Percentiles rank a stretch among this genome's conserved stretches.
Conservation (phyloP, 1,140 invertebrate genomes). For the Frieseomelitta varia region DNA sequence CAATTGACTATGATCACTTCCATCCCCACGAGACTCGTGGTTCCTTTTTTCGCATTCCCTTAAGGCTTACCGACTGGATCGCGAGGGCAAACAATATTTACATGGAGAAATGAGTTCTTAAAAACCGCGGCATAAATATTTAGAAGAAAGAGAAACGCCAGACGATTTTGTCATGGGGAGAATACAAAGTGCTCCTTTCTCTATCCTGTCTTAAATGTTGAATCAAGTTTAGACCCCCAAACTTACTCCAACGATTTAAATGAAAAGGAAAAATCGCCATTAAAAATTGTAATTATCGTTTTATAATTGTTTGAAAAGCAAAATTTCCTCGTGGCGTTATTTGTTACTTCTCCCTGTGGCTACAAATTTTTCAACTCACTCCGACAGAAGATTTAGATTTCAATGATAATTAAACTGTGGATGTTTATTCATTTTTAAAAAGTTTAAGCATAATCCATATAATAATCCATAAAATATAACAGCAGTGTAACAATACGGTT, state of each 20-base stretch:
- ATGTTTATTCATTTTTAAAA: too few species aligned
- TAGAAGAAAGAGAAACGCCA: constrained; percentile 4
- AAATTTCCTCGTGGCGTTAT: too few species aligned
- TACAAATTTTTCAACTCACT: too few species aligned
- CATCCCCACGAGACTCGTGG: constrained; percentile 31
- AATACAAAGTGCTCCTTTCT: constrained; percentile 7
- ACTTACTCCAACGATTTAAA: neutral
- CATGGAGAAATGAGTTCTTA: constrained; percentile 77
- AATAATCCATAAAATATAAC: too few species aligned
- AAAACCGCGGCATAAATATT: constrained; percentile 71
- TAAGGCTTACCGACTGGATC: constrained; percentile 56
- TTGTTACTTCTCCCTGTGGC: too few species aligned
- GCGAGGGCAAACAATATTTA: constrained; percentile 75
- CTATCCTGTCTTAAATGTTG: neutral
- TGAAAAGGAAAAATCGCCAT: neutral
- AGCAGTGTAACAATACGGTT: too few species aligned
- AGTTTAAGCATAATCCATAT: too few species aligned
- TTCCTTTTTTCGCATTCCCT: constrained; percentile 50
- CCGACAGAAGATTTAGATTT: too few species aligned
- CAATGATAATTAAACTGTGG: too few species aligned
- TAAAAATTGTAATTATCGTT: neutral
- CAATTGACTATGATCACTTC: constrained; percentile 28
- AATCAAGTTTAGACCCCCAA: neutral
- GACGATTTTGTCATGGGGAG: constrained; percentile 6
- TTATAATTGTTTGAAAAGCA: too few species aligned